Base-by-base conservation (phyloP, 2,888 invertebrate species). In the Sturmia bella region DNA sequence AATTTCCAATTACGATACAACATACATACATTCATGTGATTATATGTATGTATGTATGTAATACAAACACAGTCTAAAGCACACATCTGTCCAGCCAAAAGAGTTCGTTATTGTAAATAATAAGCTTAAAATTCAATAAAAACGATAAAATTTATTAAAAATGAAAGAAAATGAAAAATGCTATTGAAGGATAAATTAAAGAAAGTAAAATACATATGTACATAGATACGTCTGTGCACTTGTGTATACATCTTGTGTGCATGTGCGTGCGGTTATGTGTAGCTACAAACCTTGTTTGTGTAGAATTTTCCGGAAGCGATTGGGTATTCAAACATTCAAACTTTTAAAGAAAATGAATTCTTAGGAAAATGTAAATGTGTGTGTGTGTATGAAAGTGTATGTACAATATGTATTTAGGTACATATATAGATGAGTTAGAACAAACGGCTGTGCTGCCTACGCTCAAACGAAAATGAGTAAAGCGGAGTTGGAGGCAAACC, bases 51-150 rank as follows among this genome's bases (percentile, higher is more conserved):
- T n/a, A 32, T 9, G 87, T 88, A 88, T 87, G 88, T 88, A 89
- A 89, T 89, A 87, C 85, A 86, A 85, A 85, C 82, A 7, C 15
- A 45, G 75, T 78, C 76, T 77, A 83, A 7, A 84, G 85, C 85
- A 84, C 17, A 52, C 56, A 61, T 11, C 9, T n/a, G 56, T 6
- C 17, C 21, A 52, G 21, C 19, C 19, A 41, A 63, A 54, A 17
- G 63, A 80, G 63, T 57, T 32, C 59, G 50, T 21, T 21, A 41
- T 63, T 56, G 66, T 52, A 78, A 73, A 72, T 78, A 66, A 57
- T 56, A 66, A 78, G 59, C 61, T 76, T 50, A 64, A 72, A 72
- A 73, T 73, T 79, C 72, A 79, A 79, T 79, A 69, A 66, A 75
- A 75, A 63, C 66, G 72, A 77, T 81, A 68, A 73, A 77, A 80